Evolutionary conservation across 2,113 vertebrate species (phyloP).

Genomic region (Onychostoma macrolepis): DNA sequence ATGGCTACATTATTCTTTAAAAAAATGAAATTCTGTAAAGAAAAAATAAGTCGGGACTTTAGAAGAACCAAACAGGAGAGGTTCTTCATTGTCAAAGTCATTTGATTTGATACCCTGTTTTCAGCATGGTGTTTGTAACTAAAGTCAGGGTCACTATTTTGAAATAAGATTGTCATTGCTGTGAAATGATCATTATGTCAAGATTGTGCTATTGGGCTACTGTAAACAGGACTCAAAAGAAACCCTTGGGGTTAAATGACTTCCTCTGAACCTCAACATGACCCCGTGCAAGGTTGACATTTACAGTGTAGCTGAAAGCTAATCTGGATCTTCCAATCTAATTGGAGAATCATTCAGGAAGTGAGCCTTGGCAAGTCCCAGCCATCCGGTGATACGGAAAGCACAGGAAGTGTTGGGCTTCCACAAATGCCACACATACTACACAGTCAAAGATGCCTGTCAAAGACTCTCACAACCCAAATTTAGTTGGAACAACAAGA

Average conservation of each 20-base stretch:
- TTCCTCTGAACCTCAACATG: conserved; percentile 30
- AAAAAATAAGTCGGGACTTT: no score
- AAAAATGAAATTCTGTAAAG: no score
- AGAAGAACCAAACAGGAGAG: not conserved
- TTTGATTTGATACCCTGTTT: not conserved
- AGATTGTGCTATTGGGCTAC: not conserved
- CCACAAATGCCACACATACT: conserved; percentile 43
- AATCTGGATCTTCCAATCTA: conserved; percentile 55
- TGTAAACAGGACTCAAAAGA: not conserved
- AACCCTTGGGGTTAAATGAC: conserved; percentile 13
- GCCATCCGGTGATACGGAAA: not conserved
- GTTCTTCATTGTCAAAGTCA: not conserved
- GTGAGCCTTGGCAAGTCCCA: conserved; percentile 32
- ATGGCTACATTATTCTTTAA: not conserved
- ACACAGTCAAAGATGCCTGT: not conserved
- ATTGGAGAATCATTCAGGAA: conserved; percentile 56
- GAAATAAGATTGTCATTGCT: not conserved
- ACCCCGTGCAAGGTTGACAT: conserved; percentile 49
- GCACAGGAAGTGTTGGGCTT: conserved; percentile 5
- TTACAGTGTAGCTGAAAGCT: conserved; percentile 51
- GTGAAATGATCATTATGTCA: conserved; percentile 1
- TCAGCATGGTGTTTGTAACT: not conserved
- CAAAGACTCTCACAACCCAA: not conserved
- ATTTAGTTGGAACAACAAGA: not conserved
- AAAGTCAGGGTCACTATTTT: not conserved